A percentile compares a stretch with the other conserved stretches of the same genome.
phyloP scores from a whole-genome alignment of 2,888 invertebrate species.

The Lithophane leautieri region DNA sequence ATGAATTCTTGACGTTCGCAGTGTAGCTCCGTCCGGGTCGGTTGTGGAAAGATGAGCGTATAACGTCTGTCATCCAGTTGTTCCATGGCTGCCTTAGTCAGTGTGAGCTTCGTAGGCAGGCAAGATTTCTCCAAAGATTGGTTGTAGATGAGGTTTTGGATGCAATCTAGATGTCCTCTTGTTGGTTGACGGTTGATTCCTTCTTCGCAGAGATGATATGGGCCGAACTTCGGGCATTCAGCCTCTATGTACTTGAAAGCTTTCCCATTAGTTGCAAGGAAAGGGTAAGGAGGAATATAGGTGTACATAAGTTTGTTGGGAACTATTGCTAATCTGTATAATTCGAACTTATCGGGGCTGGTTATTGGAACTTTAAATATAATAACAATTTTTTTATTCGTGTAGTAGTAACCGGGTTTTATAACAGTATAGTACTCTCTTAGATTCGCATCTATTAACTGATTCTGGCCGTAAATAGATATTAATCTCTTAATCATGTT shows the following conservation, averaged over 20 bases:
- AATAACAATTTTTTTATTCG: neutral
- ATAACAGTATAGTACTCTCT: neutral
- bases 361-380: constrained; percentile 13
- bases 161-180: too few species aligned
- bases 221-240: too few species aligned
- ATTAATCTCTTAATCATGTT: constrained; percentile 6
- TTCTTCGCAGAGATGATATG: too few species aligned
- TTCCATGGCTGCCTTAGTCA: too few species aligned
- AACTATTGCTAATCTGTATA: constrained; percentile 10
- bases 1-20: too few species aligned
- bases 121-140: too few species aligned
- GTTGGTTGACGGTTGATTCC: too few species aligned
- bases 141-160: too few species aligned
- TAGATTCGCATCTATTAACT: neutral
- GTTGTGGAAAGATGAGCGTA: too few species aligned
- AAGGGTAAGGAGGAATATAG: constrained; percentile 10
- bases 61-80: too few species aligned
- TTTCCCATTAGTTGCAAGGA: constrained; percentile 3
- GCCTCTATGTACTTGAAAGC: neutral
- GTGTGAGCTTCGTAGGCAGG: too few species aligned
- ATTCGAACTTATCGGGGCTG: neutral
- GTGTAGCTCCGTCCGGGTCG: too few species aligned
- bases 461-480: neutral
- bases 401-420: neutral
- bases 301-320: constrained; percentile 12